phyloP scores from a whole-genome alignment of 2,888 invertebrate genomes.

The Patella ulyssiponensis region DNA sequence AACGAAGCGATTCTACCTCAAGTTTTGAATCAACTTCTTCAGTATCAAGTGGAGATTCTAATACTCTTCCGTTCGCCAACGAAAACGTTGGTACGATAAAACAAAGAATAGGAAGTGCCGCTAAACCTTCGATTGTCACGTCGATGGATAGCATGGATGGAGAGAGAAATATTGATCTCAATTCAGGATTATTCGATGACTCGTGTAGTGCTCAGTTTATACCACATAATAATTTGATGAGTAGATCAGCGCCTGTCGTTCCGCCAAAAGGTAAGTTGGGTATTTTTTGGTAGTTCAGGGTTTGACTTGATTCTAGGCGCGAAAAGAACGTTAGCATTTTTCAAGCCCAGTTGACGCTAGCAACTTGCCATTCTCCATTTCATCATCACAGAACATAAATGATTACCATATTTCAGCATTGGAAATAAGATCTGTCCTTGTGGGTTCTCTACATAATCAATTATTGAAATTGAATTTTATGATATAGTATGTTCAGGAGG shows the following conservation, averaged over 20 bases:
- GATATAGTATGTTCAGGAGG: no score
- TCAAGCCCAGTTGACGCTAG: no score
- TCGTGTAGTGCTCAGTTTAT: background rate
- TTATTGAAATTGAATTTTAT: no score
- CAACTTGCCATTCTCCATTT: no score
- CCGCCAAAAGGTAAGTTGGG: background rate
- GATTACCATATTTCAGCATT: no score
- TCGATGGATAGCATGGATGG: constrained; percentile 45
- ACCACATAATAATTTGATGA: background rate
- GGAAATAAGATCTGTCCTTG: no score
- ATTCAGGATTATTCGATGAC: constrained; percentile 42
- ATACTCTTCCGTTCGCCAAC: constrained; percentile 91
- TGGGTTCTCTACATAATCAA: no score
- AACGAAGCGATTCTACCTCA: constrained; percentile 41
- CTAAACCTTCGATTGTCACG: constrained; percentile 64
- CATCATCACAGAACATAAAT: no score
- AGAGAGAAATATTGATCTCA: constrained; percentile 38
- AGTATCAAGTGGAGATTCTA: constrained; percentile 91
- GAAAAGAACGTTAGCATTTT: no score
- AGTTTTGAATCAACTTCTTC: constrained; percentile 59
- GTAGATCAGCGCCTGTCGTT: background rate
- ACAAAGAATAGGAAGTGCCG: constrained; percentile 76
- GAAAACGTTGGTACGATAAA: constrained; percentile 99
- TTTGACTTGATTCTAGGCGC: no score
- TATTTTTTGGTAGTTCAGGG: no score